phyloP scores from a whole-genome alignment of 2,113 vertebrate species.

The Phaetusa simplex region DNA sequence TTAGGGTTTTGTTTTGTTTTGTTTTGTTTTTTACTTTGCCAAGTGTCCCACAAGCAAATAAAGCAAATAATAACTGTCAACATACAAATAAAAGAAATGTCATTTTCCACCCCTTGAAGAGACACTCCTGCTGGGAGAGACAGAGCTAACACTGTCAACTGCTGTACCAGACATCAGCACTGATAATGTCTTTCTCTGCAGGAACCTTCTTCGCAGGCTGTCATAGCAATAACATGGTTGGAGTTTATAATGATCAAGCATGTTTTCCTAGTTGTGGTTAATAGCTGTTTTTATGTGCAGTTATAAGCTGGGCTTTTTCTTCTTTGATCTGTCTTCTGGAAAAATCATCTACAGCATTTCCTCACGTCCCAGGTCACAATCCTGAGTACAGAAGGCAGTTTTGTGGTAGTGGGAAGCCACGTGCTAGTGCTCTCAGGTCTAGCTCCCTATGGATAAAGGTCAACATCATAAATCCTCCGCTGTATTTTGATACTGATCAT shows the following conservation, averaged over 20 bases:
- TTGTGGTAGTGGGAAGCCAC: not conserved
- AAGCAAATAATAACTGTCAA: not conserved
- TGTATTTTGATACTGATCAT: not conserved
- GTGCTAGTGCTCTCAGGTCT: not conserved
- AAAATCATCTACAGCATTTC: not conserved
- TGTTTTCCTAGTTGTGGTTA: not conserved
- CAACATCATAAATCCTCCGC: rapidly evolving
- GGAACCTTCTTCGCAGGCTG: not conserved
- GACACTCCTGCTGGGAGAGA: constrained; percentile 19
- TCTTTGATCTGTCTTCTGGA: constrained; percentile 5
- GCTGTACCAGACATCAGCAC: not conserved
- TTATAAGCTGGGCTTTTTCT: not conserved
- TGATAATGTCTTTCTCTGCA: constrained; percentile 8
- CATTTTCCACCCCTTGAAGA: not conserved
- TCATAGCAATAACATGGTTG: not conserved
- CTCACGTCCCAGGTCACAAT: not conserved
- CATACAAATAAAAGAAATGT: not conserved
- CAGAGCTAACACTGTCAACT: not conserved
- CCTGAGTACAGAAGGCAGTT: not conserved
- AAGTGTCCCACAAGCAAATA: not conserved
- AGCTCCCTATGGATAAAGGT: not conserved
- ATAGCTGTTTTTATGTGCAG: not conserved
- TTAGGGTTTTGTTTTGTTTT: not conserved
- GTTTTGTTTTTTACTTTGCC: not conserved
- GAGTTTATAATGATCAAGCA: not conserved